Base-by-base conservation (phyloP, 2,888 invertebrate genomes). In the Euplagia quadripunctaria region DNA sequence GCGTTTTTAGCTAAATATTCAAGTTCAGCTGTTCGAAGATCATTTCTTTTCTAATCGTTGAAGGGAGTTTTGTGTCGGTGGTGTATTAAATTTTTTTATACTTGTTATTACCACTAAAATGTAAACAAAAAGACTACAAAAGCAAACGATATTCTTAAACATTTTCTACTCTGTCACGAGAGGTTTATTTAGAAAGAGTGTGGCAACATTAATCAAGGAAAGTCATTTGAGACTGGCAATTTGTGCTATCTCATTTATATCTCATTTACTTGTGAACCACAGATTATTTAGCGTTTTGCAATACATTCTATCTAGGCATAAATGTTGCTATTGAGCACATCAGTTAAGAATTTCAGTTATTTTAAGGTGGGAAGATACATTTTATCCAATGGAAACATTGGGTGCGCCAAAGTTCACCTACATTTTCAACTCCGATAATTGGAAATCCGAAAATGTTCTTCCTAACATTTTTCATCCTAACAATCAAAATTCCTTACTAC, bases 241-340 rank as follows among this genome's bases (percentile, higher is more conserved):
- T 81, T 79, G 76, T 77, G 76, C 68, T 73, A 72, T 72, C 82
- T 84, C 85, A 82, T 86, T 85, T 86, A 86, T 82, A 78, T 84
- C 80, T 85, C 85, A 86, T 85, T 82, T 82, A 76, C 71, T 16
- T 55, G 65, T 42, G 68, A 79, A 84, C 86, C 86, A 78, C 86
- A 86, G 79, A 72, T 68, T 65, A 71, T 64, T 43, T 55, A 72
- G 1, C 31, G 64, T 82, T 81, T 79, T 79, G 84, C 69, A 81
- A 81, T 68, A 71, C 41, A n/a, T 12, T 61, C 64, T 55, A 64
- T 61, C 65, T 66, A 14, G 17, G 16, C 6, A 3, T 71, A 52
- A 55, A 55, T 43, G 49, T 70, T 68, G 55, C 52, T 65, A 69
- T 70, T 66, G 72, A 68, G 42, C 49, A 41, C 70, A 58, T 61